Conservation (phyloP, 2,888 invertebrate species). For the Amblyjoppa proteus region DNA sequence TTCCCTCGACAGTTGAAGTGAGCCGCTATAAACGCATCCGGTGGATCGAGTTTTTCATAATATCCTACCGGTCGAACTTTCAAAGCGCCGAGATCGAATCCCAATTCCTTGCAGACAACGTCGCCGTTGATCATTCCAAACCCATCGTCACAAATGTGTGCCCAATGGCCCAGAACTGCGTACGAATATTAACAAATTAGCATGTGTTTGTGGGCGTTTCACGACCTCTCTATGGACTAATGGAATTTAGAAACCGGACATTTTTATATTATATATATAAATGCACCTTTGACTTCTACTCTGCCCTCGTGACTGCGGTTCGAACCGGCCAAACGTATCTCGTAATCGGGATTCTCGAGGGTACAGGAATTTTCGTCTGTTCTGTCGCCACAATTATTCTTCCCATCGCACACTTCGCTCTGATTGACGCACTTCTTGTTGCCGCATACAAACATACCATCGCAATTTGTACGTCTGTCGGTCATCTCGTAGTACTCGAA, state of each 20-base stretch:
- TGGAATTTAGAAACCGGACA: slow-evolving; percentile 1
- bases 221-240: no score
- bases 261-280: not conserved
- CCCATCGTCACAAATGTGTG: slow-evolving; percentile 91
- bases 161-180: slow-evolving; percentile 89
- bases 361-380: slow-evolving; percentile 88
- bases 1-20: slow-evolving; percentile 89
- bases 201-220: not conserved
- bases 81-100: slow-evolving; percentile 88
- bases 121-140: slow-evolving; percentile 89
- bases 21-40: slow-evolving; percentile 88
- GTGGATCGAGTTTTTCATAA: slow-evolving; percentile 84
- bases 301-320: slow-evolving; percentile 87
- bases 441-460: slow-evolving; percentile 87
- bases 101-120: slow-evolving; percentile 90
- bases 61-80: slow-evolving; percentile 87
- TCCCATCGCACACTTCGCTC: slow-evolving; percentile 88
- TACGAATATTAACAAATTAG: slow-evolving; percentile 54
- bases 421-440: slow-evolving; percentile 88
- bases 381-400: slow-evolving; percentile 89
- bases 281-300: slow-evolving; percentile 89
- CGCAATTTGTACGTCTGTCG: slow-evolving; percentile 85
- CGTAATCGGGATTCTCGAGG: slow-evolving; percentile 87
- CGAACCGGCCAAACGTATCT: slow-evolving; percentile 87
- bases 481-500: slow-evolving; percentile 87